These are phyloP conservation scores for Metallyticus violacea DNA, from an alignment of 2,888 invertebrate species.

Conservation along the genomic window DNA sequence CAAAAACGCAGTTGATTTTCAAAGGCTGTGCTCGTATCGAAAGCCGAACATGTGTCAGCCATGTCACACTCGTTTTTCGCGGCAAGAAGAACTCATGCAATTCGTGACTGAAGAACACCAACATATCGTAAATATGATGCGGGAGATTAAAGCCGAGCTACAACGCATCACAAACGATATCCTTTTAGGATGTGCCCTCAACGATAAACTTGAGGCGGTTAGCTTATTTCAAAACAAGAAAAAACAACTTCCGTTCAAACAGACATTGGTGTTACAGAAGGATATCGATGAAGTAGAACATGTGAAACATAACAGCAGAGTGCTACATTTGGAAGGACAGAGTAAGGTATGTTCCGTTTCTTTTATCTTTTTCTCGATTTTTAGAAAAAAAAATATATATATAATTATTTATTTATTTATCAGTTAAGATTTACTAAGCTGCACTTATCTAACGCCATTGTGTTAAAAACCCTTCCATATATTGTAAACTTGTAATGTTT, in stretches of 20 bases:
- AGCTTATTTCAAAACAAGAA: background rate
- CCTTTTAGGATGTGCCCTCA: background rate
- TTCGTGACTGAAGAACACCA: background rate
- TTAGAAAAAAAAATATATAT: too few species aligned
- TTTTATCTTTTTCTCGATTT: too few species aligned
- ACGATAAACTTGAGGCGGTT: background rate
- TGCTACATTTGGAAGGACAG: background rate
- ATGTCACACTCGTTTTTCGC: background rate
- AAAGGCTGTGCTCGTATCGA: background rate
- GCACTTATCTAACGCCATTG: too few species aligned
- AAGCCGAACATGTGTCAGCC: background rate
- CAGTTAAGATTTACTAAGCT: too few species aligned
- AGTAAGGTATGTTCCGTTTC: background rate
- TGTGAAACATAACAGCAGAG: too few species aligned
- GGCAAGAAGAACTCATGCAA: background rate
- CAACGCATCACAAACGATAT: background rate
- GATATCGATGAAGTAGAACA: background rate
- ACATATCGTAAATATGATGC: background rate
- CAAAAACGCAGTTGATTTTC: background rate
- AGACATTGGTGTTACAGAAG: background rate
- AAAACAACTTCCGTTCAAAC: background rate
- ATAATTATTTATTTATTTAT: too few species aligned
- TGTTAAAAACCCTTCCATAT: too few species aligned
- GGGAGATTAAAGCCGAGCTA: background rate
- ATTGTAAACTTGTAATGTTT: too few species aligned